Conservation (phyloP, 2,888 invertebrate genomes). For the Leuctra nigra region DNA sequence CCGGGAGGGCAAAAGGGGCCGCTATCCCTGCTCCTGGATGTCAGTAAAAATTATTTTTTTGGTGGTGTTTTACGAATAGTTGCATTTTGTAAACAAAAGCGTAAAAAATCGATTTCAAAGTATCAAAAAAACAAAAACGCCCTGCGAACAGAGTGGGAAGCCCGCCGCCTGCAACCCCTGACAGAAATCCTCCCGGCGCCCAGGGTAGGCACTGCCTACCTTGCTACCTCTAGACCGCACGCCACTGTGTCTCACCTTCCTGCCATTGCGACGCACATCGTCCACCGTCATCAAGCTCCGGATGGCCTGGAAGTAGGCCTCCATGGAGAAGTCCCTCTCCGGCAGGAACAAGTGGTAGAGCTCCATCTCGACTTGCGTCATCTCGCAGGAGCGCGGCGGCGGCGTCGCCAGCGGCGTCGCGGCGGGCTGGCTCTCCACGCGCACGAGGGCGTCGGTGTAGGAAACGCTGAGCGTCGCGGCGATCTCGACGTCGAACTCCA, state of each 20-base stretch:
- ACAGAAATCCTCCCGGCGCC: too few species aligned
- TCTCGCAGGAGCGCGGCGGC: conserved; percentile 36
- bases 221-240: background rate
- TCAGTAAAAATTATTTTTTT: too few species aligned
- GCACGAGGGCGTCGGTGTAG: conserved; percentile 41
- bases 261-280: conserved; percentile 46
- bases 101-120: too few species aligned
- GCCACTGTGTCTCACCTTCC: conserved; percentile 41
- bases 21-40: too few species aligned
- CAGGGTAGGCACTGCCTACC: background rate
- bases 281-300: conserved; percentile 53
- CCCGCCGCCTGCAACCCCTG: too few species aligned
- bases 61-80: too few species aligned
- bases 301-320: conserved; percentile 55
- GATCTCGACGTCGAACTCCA: conserved; percentile 54
- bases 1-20: too few species aligned
- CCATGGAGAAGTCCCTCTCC: conserved; percentile 47
- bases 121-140: too few species aligned
- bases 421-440: conserved; percentile 44
- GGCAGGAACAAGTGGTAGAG: conserved; percentile 58
- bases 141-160: too few species aligned
- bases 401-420: conserved; percentile 15
- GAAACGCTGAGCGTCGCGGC: conserved; percentile 53
- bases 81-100: too few species aligned
- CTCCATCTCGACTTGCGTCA: conserved; percentile 41